Evolutionary conservation across 1,140 invertebrate species (phyloP).

Genomic region (Aphelenchoides besseyi): DNA sequence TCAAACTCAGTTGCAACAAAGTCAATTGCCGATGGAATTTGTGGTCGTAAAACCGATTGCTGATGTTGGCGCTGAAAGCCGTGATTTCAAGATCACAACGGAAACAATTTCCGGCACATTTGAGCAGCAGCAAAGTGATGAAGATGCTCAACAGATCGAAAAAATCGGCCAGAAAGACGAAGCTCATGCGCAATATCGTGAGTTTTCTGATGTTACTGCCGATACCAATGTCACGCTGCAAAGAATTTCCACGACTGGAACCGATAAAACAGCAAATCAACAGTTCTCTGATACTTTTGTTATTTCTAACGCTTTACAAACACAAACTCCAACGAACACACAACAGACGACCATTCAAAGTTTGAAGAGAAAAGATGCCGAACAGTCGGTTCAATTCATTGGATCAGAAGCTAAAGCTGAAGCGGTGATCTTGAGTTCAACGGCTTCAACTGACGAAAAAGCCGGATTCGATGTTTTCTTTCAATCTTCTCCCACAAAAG

Average conservation of each 20-base stretch:
- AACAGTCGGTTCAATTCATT: neutral
- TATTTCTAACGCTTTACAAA: neutral
- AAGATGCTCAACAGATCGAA: neutral
- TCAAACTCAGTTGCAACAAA: too few species aligned
- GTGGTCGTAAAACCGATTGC: too few species aligned
- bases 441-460: neutral
- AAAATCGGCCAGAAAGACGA: neutral
- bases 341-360: neutral
- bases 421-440: neutral
- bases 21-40: too few species aligned
- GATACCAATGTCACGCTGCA: constrained; percentile 8
- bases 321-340: constrained; percentile 6
- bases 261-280: neutral
- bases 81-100: neutral
- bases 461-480: neutral
- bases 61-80: neutral
- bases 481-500: neutral
- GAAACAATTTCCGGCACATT: constrained; percentile 5
- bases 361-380: neutral
- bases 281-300: neutral
- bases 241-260: neutral
- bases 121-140: neutral
- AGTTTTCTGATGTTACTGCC: neutral
- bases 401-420: neutral
- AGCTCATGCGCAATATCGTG: neutral